phyloP scores from a whole-genome alignment of 2,113 vertebrate genomes.

The Nothobranchius kuhntae region DNA sequence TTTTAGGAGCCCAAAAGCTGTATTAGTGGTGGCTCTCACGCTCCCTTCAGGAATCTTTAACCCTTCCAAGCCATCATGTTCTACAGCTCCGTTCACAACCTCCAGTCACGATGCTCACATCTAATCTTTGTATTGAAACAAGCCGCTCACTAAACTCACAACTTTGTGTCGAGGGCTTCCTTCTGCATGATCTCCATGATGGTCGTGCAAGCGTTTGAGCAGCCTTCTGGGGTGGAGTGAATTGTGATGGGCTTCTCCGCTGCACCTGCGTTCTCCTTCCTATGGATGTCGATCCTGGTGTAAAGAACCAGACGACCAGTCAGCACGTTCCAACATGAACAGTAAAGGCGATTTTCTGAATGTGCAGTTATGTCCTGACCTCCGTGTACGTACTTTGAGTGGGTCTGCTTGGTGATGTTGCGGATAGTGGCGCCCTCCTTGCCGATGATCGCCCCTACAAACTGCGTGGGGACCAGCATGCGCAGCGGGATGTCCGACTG shows the following conservation, averaged over 20 bases:
- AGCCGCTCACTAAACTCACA: slow-evolving; percentile 81
- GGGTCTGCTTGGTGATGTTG: slow-evolving; percentile 97
- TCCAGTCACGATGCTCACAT: neutral
- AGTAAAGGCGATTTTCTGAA: neutral
- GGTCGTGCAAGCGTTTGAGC: slow-evolving; percentile 91
- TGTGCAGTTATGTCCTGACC: slow-evolving; percentile 15
- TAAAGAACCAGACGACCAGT: neutral
- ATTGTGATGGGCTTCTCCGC: slow-evolving; percentile 98
- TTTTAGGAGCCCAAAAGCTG: too few species aligned
- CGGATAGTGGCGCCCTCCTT: slow-evolving; percentile 98
- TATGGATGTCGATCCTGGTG: slow-evolving; percentile 94
- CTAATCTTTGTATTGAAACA: neutral
- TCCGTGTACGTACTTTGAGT: slow-evolving; percentile 88
- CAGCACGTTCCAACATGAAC: neutral
- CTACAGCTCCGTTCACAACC: neutral
- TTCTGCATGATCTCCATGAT: slow-evolving; percentile 99
- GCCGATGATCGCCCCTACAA: slow-evolving; percentile 97
- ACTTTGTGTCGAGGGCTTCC: slow-evolving; percentile 96
- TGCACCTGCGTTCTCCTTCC: slow-evolving; percentile 97
- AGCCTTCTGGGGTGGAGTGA: slow-evolving; percentile 95
- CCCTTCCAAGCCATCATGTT: neutral
- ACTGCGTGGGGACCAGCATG: slow-evolving; percentile 95
- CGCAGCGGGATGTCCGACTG: slow-evolving; percentile 92
- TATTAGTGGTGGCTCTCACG: too few species aligned
- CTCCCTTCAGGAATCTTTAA: neutral